Base-by-base conservation (phyloP, 2,797 vertebrate genomes). In the Anas georgica region DNA sequence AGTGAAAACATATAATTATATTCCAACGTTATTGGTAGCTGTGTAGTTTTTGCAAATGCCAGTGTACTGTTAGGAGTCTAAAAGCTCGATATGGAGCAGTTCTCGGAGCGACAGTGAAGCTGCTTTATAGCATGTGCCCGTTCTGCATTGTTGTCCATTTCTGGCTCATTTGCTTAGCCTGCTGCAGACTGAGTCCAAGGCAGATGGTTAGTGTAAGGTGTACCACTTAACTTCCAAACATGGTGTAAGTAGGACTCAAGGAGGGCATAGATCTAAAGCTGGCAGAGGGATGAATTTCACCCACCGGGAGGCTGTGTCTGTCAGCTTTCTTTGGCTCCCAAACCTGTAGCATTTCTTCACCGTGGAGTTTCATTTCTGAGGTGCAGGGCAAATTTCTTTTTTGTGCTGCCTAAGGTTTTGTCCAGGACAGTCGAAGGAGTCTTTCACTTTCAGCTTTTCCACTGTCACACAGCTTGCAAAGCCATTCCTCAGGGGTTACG, bases 361-460 rank as follows among this genome's bases (percentile, higher is more conserved):
- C 0, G 0, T 29, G 58, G 33, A 75, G 82, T 88, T 93, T 78
- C 67, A 62, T 82, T 94, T 88, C 91, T 94, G 74, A 77, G 64
- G 77, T 10, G 46, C 21, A 64, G 83, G 70, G 91, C 88, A 83
- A 63, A 94, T 93, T 88, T 93, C 81, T 94, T 94, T 91, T 80
- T 94, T n/a, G 5, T 94, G 78, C 68, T 94, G 91, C 64, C 58
- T 68, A 68, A 83, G 56, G 74, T 91, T 90, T 88, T 87, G 52
- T 91, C 87, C 92, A 90, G 87, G 87, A 73, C 28, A 41, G 79
- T 72, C 2, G 10, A 92, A 74, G 3, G 69, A 92, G 60, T 76
- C 94, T 85, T 90, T 92, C 59, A 7, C 83, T 95, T 95, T 94
- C 91, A 96, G 90, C 90, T 93, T 96, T 94, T 97, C 95, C 91